Conservation (phyloP, 1,140 invertebrate genomes). For the Branchinecta lynchi region DNA sequence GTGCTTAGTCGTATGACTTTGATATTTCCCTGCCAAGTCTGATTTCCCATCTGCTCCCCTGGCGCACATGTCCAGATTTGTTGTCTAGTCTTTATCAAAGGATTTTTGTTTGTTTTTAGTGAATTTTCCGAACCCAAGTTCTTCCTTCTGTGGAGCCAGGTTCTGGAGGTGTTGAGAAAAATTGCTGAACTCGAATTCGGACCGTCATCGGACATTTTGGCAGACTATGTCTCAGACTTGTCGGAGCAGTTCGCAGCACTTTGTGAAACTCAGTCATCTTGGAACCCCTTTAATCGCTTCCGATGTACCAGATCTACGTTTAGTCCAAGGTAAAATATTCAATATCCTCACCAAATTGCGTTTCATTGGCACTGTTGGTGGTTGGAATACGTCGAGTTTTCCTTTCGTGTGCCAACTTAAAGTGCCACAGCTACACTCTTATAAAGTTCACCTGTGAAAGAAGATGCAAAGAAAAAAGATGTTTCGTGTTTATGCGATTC, state of each 20-base stretch:
- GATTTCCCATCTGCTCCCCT: not conserved
- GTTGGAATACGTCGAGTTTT: not conserved
- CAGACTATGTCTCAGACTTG: not conserved
- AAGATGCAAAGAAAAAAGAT: not conserved
- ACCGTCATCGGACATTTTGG: not conserved
- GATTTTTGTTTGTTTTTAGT: not conserved
- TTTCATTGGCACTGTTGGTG: not conserved
- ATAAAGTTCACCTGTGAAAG: not conserved
- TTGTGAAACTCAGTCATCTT: not conserved
- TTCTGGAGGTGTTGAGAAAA: not conserved
- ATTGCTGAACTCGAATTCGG: not conserved
- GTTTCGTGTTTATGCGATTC: not conserved
- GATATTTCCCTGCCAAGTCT: not conserved
- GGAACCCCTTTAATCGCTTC: not conserved
- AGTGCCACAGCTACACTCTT: too few species aligned
- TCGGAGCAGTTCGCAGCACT: not conserved
- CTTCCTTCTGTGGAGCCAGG: not conserved
- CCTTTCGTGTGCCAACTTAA: too few species aligned
- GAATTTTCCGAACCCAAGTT: not conserved
- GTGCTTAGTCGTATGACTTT: not conserved
- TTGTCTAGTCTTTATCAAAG: not conserved
- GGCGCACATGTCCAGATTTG: not conserved
- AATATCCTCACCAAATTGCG: not conserved
- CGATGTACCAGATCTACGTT: not conserved
- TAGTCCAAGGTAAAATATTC: not conserved